phyloP scores from a whole-genome alignment of 2,888 invertebrate species.

The Venusia cambrica region DNA sequence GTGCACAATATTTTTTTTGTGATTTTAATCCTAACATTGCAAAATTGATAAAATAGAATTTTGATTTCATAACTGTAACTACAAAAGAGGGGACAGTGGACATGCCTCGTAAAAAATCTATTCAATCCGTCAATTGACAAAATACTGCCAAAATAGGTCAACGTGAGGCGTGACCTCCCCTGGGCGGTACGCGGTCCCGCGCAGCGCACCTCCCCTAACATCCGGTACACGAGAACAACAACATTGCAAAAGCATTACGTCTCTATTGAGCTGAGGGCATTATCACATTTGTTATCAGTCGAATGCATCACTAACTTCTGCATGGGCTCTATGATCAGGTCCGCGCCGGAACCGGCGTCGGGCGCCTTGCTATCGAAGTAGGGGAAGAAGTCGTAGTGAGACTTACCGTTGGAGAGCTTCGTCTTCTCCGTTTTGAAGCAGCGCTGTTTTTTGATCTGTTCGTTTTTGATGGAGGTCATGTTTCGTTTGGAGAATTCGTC shows the following conservation, averaged over 20 bases:
- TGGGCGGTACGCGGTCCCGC: too few relatives aligned
- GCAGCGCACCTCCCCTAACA: too few relatives aligned
- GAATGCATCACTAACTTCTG: slow-evolving; percentile 76
- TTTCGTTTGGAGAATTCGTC: slow-evolving; percentile 69
- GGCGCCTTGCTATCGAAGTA: slow-evolving; percentile 69
- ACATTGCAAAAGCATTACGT: slow-evolving; percentile 61
- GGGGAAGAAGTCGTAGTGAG: slow-evolving; percentile 71
- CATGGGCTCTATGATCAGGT: slow-evolving; percentile 75
- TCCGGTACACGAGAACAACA: too few relatives aligned
- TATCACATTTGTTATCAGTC: slow-evolving; percentile 81
- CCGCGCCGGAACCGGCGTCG: slow-evolving; percentile 34
- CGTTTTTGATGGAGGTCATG: slow-evolving; percentile 61
- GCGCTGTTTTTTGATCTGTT: slow-evolving; percentile 50
- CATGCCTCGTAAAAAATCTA: slow-evolving; percentile 17
- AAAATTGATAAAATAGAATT: slow-evolving; percentile 13
- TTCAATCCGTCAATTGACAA: slow-evolving; percentile 27
- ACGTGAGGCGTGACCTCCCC: too few relatives aligned
- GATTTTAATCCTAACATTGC: background rate
- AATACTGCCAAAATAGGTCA: too few relatives aligned
- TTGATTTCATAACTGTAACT: background rate
- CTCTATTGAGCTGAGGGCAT: slow-evolving; percentile 74
- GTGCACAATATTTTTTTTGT: slow-evolving; percentile 1
- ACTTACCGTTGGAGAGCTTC: slow-evolving; percentile 61
- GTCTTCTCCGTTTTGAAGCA: slow-evolving; percentile 53
- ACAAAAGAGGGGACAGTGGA: slow-evolving; percentile 8